Conservation (phyloP, 2,113 vertebrate species). For the Rhinichthys klamathensis region DNA sequence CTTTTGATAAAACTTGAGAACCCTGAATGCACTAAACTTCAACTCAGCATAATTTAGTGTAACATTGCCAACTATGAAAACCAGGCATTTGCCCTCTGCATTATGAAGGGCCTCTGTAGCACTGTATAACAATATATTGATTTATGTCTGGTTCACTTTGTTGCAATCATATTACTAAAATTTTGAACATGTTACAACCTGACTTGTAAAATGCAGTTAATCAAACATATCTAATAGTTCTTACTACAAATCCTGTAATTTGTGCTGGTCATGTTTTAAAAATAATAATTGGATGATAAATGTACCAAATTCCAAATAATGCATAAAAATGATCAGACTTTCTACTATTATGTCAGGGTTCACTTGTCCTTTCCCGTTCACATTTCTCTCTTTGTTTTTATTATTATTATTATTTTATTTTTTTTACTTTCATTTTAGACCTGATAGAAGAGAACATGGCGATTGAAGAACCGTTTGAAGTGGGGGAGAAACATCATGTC, state of each 20-base stretch:
- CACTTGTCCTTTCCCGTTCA: neutral
- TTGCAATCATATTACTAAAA: neutral
- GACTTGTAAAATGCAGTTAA: too few relatives aligned
- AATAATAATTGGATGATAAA: neutral
- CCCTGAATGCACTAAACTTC: too few relatives aligned
- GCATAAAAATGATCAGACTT: neutral
- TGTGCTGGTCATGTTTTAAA: neutral
- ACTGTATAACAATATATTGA: too few relatives aligned
- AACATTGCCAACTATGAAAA: too few relatives aligned
- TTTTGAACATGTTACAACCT: neutral
- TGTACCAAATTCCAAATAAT: neutral
- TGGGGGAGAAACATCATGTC: too few relatives aligned
- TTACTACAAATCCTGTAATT: neutral
- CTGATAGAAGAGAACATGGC: neutral
- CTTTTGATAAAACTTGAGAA: too few relatives aligned
- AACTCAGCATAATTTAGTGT: too few relatives aligned
- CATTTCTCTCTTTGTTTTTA: too few relatives aligned
- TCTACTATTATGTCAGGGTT: neutral
- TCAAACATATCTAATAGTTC: neutral
- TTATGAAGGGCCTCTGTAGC: too few relatives aligned
- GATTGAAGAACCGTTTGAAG: neutral
- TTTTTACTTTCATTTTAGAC: neutral
- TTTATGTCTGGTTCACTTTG: neutral
- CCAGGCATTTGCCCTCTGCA: too few relatives aligned
- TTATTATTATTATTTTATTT: too few relatives aligned